Evolutionary conservation across 2,888 invertebrate genomes (phyloP).

Genomic region (Drosophila kuntzei): DNA sequence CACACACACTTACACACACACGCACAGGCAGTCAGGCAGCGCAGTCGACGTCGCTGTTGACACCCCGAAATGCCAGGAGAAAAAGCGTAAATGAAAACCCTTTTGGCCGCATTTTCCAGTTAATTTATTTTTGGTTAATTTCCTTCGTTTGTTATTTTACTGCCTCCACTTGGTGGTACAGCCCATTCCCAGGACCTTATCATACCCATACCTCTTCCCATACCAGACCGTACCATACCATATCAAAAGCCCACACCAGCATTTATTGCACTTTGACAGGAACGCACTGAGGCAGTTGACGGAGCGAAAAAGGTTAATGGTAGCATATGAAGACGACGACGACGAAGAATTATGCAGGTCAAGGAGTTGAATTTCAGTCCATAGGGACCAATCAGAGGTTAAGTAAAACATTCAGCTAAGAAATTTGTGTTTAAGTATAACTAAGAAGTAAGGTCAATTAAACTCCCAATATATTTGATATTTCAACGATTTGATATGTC

Average conservation of each 20-base stretch:
- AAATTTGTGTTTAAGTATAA: not conserved
- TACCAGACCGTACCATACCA: constrained; percentile 21
- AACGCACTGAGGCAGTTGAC: constrained; percentile 54
- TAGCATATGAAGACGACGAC: constrained; percentile 27
- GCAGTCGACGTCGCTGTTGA: constrained; percentile 56
- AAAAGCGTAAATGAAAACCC: constrained; percentile 65
- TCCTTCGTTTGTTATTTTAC: constrained; percentile 77
- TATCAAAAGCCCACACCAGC: constrained; percentile 48
- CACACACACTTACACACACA: constrained; percentile 43
- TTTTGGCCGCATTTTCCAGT: constrained; percentile 72
- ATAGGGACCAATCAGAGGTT: constrained; percentile 4
- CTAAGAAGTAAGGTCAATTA: too few species aligned
- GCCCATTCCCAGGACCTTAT: constrained; percentile 13
- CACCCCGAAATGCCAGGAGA: constrained; percentile 49
- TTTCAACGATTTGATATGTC: too few species aligned
- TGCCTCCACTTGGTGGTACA: constrained; percentile 58
- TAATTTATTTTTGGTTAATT: constrained; percentile 81
- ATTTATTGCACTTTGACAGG: constrained; percentile 77
- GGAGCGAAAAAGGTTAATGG: constrained; percentile 44
- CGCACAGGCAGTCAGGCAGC: not conserved
- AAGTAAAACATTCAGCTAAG: not conserved
- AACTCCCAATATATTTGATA: too few species aligned
- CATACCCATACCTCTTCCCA: constrained; percentile 9
- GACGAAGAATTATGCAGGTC: constrained; percentile 26
- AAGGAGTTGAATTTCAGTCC: constrained; percentile 13